These are phyloP conservation scores for Spisula solida DNA, from an alignment of 2,888 invertebrate genomes.

Conservation along the genomic window DNA sequence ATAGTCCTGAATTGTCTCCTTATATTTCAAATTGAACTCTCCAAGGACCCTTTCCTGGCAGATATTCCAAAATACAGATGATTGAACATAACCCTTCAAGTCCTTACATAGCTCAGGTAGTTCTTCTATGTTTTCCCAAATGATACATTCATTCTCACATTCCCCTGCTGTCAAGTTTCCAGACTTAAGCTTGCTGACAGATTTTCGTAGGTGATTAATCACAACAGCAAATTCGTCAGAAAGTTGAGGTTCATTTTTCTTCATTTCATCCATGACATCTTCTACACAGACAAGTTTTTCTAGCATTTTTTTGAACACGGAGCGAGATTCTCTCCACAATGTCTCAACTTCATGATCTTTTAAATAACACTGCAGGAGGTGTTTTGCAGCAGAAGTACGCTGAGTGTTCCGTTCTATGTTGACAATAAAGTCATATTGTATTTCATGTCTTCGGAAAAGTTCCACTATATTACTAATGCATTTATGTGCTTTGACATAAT, in stretches of 20 bases:
- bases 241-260: background rate
- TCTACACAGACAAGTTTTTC: background rate
- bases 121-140: constrained; percentile 27
- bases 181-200: background rate
- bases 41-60: background rate
- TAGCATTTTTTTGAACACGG: background rate
- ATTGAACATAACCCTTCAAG: background rate
- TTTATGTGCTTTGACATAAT: background rate
- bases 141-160: constrained; percentile 1
- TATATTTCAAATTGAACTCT: background rate
- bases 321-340: constrained; percentile 21
- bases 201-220: background rate
- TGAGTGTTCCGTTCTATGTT: background rate
- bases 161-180: background rate
- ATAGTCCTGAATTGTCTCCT: background rate
- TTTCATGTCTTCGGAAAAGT: constrained; percentile 7
- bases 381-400: background rate
- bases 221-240: background rate
- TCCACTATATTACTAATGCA: constrained; percentile 7
- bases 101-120: constrained; percentile 10
- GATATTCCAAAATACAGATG: constrained; percentile 40
- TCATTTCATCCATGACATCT: background rate
- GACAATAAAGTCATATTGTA: constrained; percentile 25
- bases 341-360: constrained; percentile 6
- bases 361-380: background rate